Conservation (phyloP, 2,888 invertebrate species). For the Merodon equestris region DNA sequence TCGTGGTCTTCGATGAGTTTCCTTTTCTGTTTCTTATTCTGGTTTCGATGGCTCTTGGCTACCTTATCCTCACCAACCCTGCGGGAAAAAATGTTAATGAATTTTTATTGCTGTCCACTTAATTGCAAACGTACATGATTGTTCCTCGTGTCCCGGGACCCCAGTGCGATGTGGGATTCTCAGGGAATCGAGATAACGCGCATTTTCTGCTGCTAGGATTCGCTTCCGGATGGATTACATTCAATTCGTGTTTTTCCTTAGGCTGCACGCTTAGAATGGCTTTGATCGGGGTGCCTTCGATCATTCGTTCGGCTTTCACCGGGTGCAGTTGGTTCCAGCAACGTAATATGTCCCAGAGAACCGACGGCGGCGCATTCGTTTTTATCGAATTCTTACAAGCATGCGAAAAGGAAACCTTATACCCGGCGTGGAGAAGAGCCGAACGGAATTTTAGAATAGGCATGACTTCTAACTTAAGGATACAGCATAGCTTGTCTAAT, state of each 20-base stretch:
- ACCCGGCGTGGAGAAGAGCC: slow-evolving; percentile 93
- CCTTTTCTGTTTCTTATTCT: slow-evolving; percentile 82
- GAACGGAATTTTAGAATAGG: slow-evolving; percentile 88
- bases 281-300: slow-evolving; percentile 76
- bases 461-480: slow-evolving; percentile 85
- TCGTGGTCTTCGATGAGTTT: slow-evolving; percentile 43
- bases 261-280: slow-evolving; percentile 81
- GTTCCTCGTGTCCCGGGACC: slow-evolving; percentile 92
- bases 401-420: slow-evolving; percentile 95
- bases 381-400: slow-evolving; percentile 92
- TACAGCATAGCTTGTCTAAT: slow-evolving; percentile 87
- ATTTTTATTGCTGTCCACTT: neutral
- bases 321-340: slow-evolving; percentile 88
- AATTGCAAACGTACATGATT: slow-evolving; percentile 83
- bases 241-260: slow-evolving; percentile 79
- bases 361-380: slow-evolving; percentile 91
- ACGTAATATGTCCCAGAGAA: slow-evolving; percentile 96
- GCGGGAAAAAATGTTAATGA: slow-evolving; percentile 50
- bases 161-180: slow-evolving; percentile 93
- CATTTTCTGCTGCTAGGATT: slow-evolving; percentile 88
- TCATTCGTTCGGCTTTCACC: slow-evolving; percentile 82
- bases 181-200: slow-evolving; percentile 89
- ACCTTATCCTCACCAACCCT: slow-evolving; percentile 83
- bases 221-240: slow-evolving; percentile 81
- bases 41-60: slow-evolving; percentile 83